phyloP scores from a whole-genome alignment of 1,140 invertebrate genomes.

The Psix sp. region DNA sequence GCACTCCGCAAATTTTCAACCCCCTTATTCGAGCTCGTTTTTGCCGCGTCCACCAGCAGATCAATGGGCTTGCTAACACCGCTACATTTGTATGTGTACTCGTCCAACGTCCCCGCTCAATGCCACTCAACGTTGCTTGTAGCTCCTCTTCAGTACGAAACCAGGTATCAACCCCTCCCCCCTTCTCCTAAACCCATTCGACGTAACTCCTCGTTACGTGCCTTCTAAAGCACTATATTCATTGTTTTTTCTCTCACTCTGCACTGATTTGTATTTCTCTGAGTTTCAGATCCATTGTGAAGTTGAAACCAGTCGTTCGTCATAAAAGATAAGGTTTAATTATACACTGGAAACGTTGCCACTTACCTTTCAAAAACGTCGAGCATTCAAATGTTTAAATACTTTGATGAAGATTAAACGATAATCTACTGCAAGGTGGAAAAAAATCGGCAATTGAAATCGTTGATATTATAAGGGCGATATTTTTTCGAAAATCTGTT shows the following conservation, averaged over 20 bases:
- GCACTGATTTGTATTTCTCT: conserved; percentile 6
- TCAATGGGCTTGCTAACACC: conserved; percentile 78
- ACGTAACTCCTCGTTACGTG: conserved; percentile 21
- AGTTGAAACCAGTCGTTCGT: conserved; percentile 1
- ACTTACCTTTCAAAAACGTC: no score
- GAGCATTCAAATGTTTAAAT: no score
- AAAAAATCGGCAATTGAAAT: no score
- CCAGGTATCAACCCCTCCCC: conserved; percentile 67
- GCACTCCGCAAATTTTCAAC: conserved; percentile 76
- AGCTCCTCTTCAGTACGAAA: conserved; percentile 35
- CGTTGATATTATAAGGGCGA: no score
- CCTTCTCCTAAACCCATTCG: conserved; percentile 15
- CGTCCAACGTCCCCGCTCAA: conserved; percentile 63
- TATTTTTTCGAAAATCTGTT: no score
- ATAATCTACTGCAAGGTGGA: no score
- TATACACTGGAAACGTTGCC: no score
- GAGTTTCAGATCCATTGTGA: conserved; percentile 19
- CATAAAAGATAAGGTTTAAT: no score
- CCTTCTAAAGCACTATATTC: conserved; percentile 8
- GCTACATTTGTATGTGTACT: conserved; percentile 72
- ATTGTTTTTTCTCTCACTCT: conserved; percentile 1
- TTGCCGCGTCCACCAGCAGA: conserved; percentile 75
- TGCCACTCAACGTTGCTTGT: conserved; percentile 42
- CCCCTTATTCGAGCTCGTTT: conserved; percentile 74
- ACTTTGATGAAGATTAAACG: no score